Conservation (phyloP, 2,113 vertebrate species). For the Rallus limicola region DNA sequence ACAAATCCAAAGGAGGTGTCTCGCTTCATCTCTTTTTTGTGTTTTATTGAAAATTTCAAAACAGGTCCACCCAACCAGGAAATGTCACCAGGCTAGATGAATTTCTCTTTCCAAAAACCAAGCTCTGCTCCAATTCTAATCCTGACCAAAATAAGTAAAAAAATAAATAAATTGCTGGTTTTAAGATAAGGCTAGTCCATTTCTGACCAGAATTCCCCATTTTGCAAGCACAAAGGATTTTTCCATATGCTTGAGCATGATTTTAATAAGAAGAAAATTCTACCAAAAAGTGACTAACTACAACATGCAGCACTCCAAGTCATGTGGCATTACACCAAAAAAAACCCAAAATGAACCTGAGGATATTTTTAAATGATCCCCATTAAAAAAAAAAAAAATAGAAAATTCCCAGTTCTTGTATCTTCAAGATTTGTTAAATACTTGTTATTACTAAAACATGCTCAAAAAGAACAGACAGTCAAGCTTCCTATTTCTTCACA, state of each 20-base stretch:
- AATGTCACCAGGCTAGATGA: neutral
- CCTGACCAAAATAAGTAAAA: neutral
- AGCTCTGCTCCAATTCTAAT: neutral
- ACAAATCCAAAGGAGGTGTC: neutral
- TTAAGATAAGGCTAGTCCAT: neutral
- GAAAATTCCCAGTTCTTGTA: neutral
- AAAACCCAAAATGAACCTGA: neutral
- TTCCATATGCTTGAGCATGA: conserved; percentile 21
- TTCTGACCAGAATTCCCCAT: conserved; percentile 33
- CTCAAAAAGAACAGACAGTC: neutral
- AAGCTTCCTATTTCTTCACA: neutral
- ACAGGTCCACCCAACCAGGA: neutral
- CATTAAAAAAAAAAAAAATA: neutral
- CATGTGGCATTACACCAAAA: neutral
- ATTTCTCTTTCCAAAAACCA: neutral
- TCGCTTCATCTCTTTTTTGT: neutral
- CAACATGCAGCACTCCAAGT: neutral
- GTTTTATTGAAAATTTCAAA: neutral
- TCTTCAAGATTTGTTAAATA: neutral
- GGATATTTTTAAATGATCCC: conserved; percentile 5
- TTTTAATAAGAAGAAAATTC: conserved; percentile 17
- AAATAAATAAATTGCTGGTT: neutral
- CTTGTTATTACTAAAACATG: neutral
- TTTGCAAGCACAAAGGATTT: conserved; percentile 31
- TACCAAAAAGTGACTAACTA: conserved; percentile 47